Evolutionary conservation across 2,888 invertebrate species (phyloP).

Genomic region (Oithona nana): DNA sequence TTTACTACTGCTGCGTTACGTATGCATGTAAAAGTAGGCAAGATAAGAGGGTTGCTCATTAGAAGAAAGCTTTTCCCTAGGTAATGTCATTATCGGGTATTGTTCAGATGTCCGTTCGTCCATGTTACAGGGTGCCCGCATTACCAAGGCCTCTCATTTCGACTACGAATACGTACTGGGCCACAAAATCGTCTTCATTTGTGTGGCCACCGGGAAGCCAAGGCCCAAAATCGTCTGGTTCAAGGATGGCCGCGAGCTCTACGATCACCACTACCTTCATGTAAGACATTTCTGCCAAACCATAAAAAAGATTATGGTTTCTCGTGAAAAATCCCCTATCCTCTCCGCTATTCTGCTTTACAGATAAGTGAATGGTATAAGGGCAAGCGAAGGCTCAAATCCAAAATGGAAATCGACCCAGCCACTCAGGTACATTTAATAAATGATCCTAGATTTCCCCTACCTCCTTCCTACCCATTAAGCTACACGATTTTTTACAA

Average conservation of each 20-base stretch:
- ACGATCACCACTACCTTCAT: conserved; percentile 65
- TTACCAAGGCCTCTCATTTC: conserved; percentile 66
- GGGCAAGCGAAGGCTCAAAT: conserved; percentile 55
- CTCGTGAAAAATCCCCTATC: neutral
- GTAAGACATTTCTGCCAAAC: conserved; percentile 43
- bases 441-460: too few species aligned
- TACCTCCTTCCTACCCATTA: too few species aligned
- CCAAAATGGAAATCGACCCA: conserved; percentile 81
- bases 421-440: conserved; percentile 64
- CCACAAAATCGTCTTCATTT: conserved; percentile 79
- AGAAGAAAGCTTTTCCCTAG: too few species aligned
- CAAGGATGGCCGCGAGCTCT: conserved; percentile 85
- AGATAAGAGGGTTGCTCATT: too few species aligned
- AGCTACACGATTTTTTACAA: neutral
- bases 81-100: too few species aligned
- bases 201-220: conserved; percentile 71
- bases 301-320: neutral
- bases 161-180: conserved; percentile 81
- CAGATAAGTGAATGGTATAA: conserved; percentile 77
- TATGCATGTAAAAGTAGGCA: too few species aligned
- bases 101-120: too few species aligned
- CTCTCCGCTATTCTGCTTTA: neutral
- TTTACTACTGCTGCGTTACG: too few species aligned
- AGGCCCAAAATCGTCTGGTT: conserved; percentile 85
- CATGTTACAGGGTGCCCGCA: conserved; percentile 58